These are phyloP conservation scores for Micromys minutus DNA, from an alignment of 2,113 vertebrate genomes.

Conservation along the genomic window DNA sequence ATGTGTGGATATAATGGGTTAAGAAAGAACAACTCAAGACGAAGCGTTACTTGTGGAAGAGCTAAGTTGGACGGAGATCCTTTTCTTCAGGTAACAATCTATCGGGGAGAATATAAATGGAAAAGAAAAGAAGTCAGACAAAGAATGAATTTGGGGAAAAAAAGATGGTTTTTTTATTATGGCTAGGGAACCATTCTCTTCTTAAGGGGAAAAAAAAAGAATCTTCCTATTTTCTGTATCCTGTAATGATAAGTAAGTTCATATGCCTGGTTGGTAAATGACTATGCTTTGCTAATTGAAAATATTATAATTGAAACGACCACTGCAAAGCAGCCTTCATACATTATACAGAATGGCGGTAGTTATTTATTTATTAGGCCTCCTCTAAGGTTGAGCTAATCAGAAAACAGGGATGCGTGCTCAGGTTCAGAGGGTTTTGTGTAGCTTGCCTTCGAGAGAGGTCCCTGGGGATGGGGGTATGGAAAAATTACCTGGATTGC, in stretches of 20 bases:
- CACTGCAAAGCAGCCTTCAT: slow-evolving; percentile 71
- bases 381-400: slow-evolving; percentile 31
- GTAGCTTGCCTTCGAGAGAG: neutral
- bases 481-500: slow-evolving; percentile 40
- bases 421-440: slow-evolving; percentile 45
- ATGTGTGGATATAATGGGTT: neutral
- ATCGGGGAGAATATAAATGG: neutral
- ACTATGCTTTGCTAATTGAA: slow-evolving; percentile 68
- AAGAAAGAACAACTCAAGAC: neutral
- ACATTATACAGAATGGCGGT: slow-evolving; percentile 66
- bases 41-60: neutral
- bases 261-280: neutral
- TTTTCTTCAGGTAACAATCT: neutral
- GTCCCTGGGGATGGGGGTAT: neutral
- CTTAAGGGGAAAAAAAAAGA: neutral
- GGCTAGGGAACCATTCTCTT: neutral
- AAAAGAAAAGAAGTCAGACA: neutral
- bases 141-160: neutral
- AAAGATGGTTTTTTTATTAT: neutral
- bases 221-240: neutral
- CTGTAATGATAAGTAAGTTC: slow-evolving; percentile 11
- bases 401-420: slow-evolving; percentile 29
- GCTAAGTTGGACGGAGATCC: neutral
- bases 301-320: slow-evolving; percentile 71
- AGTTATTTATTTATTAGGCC: slow-evolving; percentile 76